These are phyloP conservation scores for Eulemur coronatus DNA, from an alignment of 2,797 vertebrate species.

Conservation along the genomic window DNA sequence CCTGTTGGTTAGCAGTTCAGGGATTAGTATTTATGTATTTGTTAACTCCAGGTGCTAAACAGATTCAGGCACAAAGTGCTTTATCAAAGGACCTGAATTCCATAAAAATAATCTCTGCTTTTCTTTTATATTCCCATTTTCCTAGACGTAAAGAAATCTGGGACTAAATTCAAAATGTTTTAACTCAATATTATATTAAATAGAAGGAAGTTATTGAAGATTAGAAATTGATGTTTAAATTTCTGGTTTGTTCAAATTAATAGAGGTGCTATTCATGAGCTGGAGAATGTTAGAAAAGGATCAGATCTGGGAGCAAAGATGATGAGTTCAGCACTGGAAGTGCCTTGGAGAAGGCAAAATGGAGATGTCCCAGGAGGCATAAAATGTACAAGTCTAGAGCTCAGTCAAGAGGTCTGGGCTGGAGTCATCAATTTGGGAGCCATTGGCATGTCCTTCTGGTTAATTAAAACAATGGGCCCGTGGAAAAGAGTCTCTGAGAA, in stretches of 20 bases:
- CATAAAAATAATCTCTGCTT: neutral
- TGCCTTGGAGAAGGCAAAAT: neutral
- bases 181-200: neutral
- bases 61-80: slow-evolving; percentile 13
- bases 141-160: neutral
- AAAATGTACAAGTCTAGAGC: neutral
- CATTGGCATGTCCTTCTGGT: neutral
- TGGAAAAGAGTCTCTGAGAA: neutral
- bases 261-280: neutral
- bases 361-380: neutral
- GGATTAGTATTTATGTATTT: neutral
- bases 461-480: neutral
- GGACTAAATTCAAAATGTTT: neutral
- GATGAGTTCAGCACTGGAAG: neutral
- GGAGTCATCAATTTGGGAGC: neutral
- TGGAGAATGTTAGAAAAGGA: neutral
- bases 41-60: neutral
- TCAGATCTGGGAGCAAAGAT: neutral
- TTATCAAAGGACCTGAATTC: neutral
- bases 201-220: neutral
- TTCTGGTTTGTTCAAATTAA: slow-evolving; percentile 1
- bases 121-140: slow-evolving; percentile 24
- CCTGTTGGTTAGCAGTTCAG: neutral
- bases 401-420: neutral
- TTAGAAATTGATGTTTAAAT: neutral